Evolutionary conservation across 37 sponge, comb jelly and placozoan species (phyloP), one percentile per base, ranked within the genome.

Genomic region (Haliclona indistincta): DNA sequence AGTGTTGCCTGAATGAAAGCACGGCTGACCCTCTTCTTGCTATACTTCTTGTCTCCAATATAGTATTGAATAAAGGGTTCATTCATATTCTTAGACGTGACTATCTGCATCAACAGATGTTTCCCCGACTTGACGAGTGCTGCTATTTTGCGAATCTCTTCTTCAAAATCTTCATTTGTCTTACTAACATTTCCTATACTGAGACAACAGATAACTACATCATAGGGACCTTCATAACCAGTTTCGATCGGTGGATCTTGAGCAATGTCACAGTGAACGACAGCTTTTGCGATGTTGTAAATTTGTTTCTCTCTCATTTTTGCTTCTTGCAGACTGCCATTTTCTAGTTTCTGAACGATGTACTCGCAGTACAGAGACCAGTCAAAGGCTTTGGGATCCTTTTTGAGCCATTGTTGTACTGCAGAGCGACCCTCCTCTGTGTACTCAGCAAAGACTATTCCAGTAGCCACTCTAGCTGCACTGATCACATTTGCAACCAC

Each of bases 391-490:
- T 19, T 32, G 0, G 78, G 53, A 36, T 84, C 70, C 38, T 37
- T 56, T 0, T 42, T 47, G 2, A 77, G 45, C 84, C 82, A 82
- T 34, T 63, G 74, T 37, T 38, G 25, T 15, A 74, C 25, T 0
- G 29, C 75, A 1, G 38, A 22, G 0, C 75, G 49, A 33, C 63
- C 73, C 26, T 22, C 22, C 4, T 73, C 74, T 10, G 44, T 40
- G 75, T 74, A 82, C 42, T 84, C 84, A 26, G 77, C 56, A 8
- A 84, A 44, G 13, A 84, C 63, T 47, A 84, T 84, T 34, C 70
- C 77, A 22, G 54, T 37, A 19, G 77, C 77, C 20, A 36, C 17
- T 1, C 62, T 44, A 7, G 71, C 78, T 11, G 84, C 84, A 63
- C 77, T 75, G 34, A 67, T 68, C 2, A 41, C 28, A 37, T 56